Evolutionary conservation across 1,140 invertebrate genomes (phyloP).

Genomic region (Lamellibrachia luymesi): DNA sequence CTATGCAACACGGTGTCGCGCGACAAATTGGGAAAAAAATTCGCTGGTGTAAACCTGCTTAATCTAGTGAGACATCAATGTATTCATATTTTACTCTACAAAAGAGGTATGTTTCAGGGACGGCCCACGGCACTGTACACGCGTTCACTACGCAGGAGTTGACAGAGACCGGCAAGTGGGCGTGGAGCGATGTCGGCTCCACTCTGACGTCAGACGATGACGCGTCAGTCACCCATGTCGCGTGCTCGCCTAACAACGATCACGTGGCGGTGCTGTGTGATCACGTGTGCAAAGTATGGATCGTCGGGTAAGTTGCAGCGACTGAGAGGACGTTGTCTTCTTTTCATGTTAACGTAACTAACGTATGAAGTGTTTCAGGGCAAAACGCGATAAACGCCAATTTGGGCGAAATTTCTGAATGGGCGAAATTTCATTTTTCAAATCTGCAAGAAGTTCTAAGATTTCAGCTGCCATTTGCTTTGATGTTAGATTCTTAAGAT

Average conservation of each 20-base stretch:
- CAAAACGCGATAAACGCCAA: too few relatives aligned
- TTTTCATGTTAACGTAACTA: not conserved
- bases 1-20: too few relatives aligned
- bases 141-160: not conserved
- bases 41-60: not conserved
- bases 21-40: too few relatives aligned
- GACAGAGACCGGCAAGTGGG: not conserved
- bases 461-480: too few relatives aligned
- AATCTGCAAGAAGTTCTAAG: too few relatives aligned
- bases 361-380: not conserved
- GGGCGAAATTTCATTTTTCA: too few relatives aligned
- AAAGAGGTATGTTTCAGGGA: not conserved
- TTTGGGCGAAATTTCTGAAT: too few relatives aligned
- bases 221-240: not conserved
- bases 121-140: not conserved
- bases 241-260: not conserved
- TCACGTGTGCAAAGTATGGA: not conserved
- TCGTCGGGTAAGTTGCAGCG: not conserved
- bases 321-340: not conserved
- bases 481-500: too few relatives aligned
- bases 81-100: too few relatives aligned
- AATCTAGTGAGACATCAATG: too few relatives aligned
- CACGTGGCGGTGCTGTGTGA: not conserved
- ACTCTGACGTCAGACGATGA: not conserved
- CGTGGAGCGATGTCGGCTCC: not conserved